phyloP scores from a whole-genome alignment of 2,113 vertebrate species.

The Raja brachyura region DNA sequence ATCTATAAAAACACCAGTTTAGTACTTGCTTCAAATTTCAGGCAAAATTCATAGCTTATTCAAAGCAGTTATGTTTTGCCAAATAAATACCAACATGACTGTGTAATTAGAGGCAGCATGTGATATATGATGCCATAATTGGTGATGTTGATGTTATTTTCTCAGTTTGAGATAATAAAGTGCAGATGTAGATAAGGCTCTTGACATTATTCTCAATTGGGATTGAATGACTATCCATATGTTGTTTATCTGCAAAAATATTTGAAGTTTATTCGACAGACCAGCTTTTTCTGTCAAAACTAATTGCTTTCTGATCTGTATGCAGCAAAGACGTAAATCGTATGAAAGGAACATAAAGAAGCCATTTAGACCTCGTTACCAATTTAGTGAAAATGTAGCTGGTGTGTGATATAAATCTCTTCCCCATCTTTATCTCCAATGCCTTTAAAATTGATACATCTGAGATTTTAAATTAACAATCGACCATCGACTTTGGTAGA shows the following conservation, averaged over 20 bases:
- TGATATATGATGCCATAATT: constrained; percentile 24
- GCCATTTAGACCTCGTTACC: no score
- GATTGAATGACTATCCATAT: not conserved
- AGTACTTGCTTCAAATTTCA: not conserved
- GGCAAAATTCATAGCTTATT: not conserved
- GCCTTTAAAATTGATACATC: no score
- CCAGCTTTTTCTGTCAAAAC: not conserved
- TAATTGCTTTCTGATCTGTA: not conserved
- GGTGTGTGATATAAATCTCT: no score
- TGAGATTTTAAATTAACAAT: no score
- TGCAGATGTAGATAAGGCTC: constrained; percentile 7
- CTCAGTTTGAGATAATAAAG: not conserved
- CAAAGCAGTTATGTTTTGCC: not conserved
- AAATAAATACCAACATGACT: constrained; percentile 14
- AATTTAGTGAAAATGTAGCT: no score
- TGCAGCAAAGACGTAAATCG: not conserved
- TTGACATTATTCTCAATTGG: not conserved
- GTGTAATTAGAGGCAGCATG: constrained; percentile 16
- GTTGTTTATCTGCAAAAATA: not conserved
- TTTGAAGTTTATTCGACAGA: not conserved
- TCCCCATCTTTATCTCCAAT: no score
- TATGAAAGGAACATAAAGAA: no score
- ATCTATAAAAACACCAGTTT: not conserved
- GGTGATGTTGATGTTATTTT: constrained; percentile 14
- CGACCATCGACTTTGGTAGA: no score